These are phyloP conservation scores for Anadara kagoshimensis DNA, from an alignment of 1,140 invertebrate genomes.

Conservation along the genomic window DNA sequence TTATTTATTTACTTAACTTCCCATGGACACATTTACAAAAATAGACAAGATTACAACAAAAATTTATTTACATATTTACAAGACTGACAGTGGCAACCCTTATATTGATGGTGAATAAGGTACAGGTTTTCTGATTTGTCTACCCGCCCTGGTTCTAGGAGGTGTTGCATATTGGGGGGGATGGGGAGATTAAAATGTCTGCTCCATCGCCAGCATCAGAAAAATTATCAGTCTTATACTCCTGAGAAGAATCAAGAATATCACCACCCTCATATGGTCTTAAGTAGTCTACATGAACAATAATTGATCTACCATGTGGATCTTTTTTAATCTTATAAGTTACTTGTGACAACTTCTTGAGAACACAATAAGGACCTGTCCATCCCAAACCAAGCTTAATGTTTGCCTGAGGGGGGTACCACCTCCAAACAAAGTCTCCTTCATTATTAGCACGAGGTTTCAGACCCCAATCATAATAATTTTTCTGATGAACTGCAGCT, in stretches of 20 bases:
- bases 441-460: conserved; percentile 28
- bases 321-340: conserved; percentile 13
- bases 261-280: conserved; percentile 26
- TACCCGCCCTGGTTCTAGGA: no score
- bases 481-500: conserved; percentile 31
- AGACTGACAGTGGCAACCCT: no score
- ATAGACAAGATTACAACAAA: no score
- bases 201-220: no score
- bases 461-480: conserved; percentile 41
- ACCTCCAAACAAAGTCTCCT: conserved; percentile 42
- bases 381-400: conserved; percentile 23
- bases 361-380: conserved; percentile 25
- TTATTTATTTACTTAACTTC: no score
- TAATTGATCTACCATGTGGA: conserved; percentile 1
- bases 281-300: conserved; percentile 48
- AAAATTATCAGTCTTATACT: no score
- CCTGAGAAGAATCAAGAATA: not conserved
- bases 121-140: no score
- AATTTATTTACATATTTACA: no score
- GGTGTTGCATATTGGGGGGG: no score
- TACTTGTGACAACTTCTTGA: conserved; percentile 5
- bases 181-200: no score
- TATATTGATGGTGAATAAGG: no score
- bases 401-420: conserved; percentile 23
- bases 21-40: no score